A percentile compares a stretch with the other conserved stretches of the same genome.
Conservation (phyloP, 2,888 invertebrate genomes). For the Schrankia costaestrigalis region DNA sequence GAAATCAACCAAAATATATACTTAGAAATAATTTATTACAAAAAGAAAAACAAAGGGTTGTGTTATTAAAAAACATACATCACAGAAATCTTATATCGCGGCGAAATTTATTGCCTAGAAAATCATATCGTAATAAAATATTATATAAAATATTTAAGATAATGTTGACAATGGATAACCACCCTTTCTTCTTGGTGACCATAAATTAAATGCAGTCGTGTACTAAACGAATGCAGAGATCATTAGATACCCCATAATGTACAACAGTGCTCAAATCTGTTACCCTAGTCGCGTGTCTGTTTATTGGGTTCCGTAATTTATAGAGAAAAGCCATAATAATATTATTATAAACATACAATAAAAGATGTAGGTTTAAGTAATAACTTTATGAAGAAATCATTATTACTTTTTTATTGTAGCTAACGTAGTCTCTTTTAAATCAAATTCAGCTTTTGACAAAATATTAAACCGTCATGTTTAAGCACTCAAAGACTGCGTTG, state of each 20-base stretch:
- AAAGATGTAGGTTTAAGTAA: no score
- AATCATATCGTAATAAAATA: conserved; percentile 61
- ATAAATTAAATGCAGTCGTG: conserved; percentile 70
- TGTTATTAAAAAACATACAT: conserved; percentile 31
- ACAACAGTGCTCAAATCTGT: conserved; percentile 54
- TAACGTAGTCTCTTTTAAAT: no score
- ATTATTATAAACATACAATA: no score
- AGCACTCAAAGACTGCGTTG: no score
- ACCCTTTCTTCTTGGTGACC: conserved; percentile 61
- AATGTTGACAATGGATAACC: conserved; percentile 69
- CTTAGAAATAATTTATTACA: conserved; percentile 16
- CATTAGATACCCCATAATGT: conserved; percentile 67
- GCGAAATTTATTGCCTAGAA: conserved; percentile 53
- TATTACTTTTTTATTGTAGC: no score
- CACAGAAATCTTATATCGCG: conserved; percentile 40
- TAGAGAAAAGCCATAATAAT: no score
- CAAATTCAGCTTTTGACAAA: no score
- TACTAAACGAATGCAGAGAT: conserved; percentile 62
- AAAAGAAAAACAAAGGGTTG: conserved; percentile 38
- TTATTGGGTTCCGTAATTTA: no score
- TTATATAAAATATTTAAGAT: conserved; percentile 71
- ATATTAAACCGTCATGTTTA: no score
- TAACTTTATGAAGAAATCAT: no score
- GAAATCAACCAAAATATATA: no score
- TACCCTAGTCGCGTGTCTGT: conserved; percentile 13